phyloP scores from a whole-genome alignment of 2,888 invertebrate species.

The Mamestra brassicae region DNA sequence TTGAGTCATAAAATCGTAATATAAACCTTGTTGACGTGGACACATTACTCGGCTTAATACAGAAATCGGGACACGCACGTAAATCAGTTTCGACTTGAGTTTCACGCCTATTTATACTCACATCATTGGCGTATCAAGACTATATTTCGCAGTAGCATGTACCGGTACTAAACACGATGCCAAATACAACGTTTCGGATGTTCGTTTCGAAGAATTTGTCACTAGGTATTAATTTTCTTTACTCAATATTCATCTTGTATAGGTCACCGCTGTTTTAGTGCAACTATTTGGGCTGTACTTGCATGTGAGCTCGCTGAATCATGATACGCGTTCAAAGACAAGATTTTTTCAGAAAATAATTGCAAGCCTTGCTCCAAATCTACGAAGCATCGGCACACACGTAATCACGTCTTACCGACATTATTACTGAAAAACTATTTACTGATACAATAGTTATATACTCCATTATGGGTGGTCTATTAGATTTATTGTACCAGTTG shows the following conservation, averaged over 20 bases:
- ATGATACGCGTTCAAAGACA: neutral
- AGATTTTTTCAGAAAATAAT: neutral
- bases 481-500: conserved; percentile 44
- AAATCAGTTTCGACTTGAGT: conserved; percentile 34
- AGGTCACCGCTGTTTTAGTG: conserved; percentile 4
- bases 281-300: neutral
- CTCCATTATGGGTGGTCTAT: conserved; percentile 27
- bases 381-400: neutral
- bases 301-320: neutral
- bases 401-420: neutral
- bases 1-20: conserved; percentile 56
- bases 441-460: neutral
- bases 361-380: neutral
- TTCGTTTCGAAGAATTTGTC: conserved; percentile 39
- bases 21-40: conserved; percentile 46
- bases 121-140: conserved; percentile 27
- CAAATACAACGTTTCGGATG: conserved; percentile 34
- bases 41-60: conserved; percentile 39
- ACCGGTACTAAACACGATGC: conserved; percentile 35
- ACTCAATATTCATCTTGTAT: conserved; percentile 20
- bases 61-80: conserved; percentile 44
- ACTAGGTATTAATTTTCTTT: conserved; percentile 33
- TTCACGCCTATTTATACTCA: conserved; percentile 38
- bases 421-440: conserved; percentile 16
- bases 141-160: conserved; percentile 44